Conservation (phyloP, 2,113 vertebrate genomes). For the Dipodomys spectabilis region DNA sequence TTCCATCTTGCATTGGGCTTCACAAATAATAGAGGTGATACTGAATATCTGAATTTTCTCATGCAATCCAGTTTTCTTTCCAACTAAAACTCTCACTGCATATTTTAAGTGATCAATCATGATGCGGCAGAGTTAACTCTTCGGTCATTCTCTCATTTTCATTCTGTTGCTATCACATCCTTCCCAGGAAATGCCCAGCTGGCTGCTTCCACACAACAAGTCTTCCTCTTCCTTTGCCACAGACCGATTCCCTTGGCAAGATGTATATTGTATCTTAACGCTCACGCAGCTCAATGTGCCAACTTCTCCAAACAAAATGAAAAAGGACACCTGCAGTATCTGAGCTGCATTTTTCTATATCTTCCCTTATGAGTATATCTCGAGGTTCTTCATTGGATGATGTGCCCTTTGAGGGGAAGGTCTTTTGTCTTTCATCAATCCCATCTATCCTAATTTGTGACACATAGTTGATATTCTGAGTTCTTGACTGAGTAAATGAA, state of each 20-base stretch:
- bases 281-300: rapidly evolving
- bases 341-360: rapidly evolving
- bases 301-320: neutral
- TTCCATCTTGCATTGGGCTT: neutral
- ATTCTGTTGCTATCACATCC: rapidly evolving
- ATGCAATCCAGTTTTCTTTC: neutral
- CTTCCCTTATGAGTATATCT: no score
- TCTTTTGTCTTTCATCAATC: neutral
- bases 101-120: neutral
- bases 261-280: rapidly evolving
- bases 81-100: neutral
- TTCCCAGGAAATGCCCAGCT: neutral
- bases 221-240: neutral
- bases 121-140: neutral
- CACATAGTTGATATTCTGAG: neutral
- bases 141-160: neutral
- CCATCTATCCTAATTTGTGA: neutral
- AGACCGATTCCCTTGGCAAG: rapidly evolving
- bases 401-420: no score
- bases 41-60: neutral
- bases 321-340: neutral
- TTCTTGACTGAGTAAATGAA: neutral
- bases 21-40: neutral
- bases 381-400: rapidly evolving
- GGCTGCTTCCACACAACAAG: rapidly evolving